Evolutionary conservation across 1,140 invertebrate species (phyloP), one percentile per base, ranked within the genome.

Genomic region (Himalopsyche phryganea): DNA sequence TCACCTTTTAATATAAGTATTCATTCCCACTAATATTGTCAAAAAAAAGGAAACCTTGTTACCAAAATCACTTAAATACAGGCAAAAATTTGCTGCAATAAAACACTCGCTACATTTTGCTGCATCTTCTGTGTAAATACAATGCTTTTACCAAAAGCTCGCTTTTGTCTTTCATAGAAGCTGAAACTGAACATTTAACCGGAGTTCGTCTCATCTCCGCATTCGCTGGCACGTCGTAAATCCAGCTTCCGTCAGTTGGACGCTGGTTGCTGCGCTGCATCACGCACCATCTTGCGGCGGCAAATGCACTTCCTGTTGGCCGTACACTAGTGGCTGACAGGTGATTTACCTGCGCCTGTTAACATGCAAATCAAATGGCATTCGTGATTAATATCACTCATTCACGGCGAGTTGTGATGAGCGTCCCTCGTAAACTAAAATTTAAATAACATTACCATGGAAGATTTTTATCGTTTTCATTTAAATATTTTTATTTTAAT

Each of bases 291-390:
- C 58, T 60, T 53, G 58, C 50, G 42, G 40, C 50, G 20, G 51
- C 33, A 35, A 46, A 28, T 17, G 44, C 33, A 38, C 40, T 50
- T 61, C 58, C 58, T 47, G 46, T 18, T 19, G 9, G 18, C 50
- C 20, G 17, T 36, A 18, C 48, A 19, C 23, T n/a, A 7, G 13
- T 35, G 57, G 38, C 49, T 51, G 57, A 58, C 57, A 49, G 28
- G 53, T 61, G 60, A 61, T 61, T 61, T 58, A 61, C 49, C 38
- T 40, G 47, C 18, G 47, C 59, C 59, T 56, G 54, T 61, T 61
- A 50, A 42, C 60, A 58, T 61, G 60, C 60, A 61, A 61, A 61
- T 61, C 60, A 61, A 53, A 61, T 28, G 33, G 41, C 53, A 36
- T 18, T 6, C 41, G 42, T 61, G 59, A 61, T 61, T 61, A 56